A percentile compares a stretch with the other conserved stretches of the same genome.
phyloP scores from a whole-genome alignment of 1,140 invertebrate species.

The Glossosoma conforme region DNA sequence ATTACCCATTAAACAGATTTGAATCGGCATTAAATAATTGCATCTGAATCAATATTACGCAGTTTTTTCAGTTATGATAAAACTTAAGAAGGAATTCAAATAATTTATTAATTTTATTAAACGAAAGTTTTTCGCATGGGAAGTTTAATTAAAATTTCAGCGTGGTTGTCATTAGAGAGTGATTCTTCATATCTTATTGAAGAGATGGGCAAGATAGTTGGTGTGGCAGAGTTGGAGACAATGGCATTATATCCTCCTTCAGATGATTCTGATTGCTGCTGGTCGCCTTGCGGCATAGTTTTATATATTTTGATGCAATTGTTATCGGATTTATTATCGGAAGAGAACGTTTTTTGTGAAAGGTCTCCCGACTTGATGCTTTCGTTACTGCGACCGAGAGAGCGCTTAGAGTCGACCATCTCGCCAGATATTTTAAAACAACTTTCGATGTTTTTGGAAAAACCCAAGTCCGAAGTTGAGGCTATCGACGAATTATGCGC shows the following conservation, averaged over 20 bases:
- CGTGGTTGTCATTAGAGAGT: conserved; percentile 19
- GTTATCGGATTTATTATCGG: conserved; percentile 7
- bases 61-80: too few relatives aligned
- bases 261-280: conserved; percentile 1
- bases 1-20: too few relatives aligned
- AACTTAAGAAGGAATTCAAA: too few relatives aligned
- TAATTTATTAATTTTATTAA: too few relatives aligned
- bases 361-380: neutral
- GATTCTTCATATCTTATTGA: conserved; percentile 16
- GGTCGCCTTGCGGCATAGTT: conserved; percentile 7
- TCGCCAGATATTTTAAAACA: conserved; percentile 17
- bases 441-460: conserved; percentile 4
- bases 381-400: neutral
- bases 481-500: neutral
- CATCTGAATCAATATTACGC: too few relatives aligned
- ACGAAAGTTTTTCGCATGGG: conserved; percentile 22
- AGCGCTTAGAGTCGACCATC: neutral
- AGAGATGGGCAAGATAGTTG: conserved; percentile 10
- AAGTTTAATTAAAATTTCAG: conserved; percentile 23
- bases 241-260: neutral
- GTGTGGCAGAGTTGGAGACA: conserved; percentile 9
- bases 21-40: too few relatives aligned
- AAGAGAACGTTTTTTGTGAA: neutral
- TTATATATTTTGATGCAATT: conserved; percentile 26
- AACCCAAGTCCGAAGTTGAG: neutral